Percentiles rank a stretch among this genome's conserved stretches.
Evolutionary conservation across 1,140 invertebrate genomes (phyloP).

Genomic region (Belonocnema kinseyi): DNA sequence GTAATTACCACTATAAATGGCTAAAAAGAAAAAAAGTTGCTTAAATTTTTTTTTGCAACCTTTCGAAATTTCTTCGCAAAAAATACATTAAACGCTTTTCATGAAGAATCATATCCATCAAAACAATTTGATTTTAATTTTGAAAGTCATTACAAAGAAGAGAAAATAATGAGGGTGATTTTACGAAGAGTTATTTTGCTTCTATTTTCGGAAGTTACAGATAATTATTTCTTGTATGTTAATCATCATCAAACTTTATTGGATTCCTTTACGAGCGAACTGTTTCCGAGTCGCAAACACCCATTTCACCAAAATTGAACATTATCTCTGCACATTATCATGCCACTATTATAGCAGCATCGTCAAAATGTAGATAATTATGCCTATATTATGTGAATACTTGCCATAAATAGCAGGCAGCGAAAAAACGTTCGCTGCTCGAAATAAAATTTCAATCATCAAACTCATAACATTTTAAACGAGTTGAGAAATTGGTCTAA

Average conservation of each 20-base stretch:
- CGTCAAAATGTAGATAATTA: constrained; percentile 24
- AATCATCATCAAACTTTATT: constrained; percentile 19
- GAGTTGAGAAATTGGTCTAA: too few species aligned
- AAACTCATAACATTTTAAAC: background rate
- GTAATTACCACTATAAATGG: too few species aligned
- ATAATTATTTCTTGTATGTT: constrained; percentile 7
- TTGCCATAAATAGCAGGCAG: background rate
- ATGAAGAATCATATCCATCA: too few species aligned
- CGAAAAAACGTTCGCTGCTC: background rate
- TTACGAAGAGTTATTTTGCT: background rate
- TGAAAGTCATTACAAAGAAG: background rate
- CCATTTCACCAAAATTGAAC: constrained; percentile 16
- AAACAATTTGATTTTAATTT: background rate
- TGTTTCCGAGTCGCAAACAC: constrained; percentile 8
- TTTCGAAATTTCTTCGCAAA: too few species aligned
- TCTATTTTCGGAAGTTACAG: background rate
- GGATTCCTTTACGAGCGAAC: constrained; percentile 26
- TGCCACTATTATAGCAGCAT: constrained; percentile 10
- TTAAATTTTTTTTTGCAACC: too few species aligned
- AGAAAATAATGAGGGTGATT: background rate
- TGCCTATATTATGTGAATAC: background rate
- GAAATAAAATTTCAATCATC: background rate
- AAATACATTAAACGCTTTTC: background rate
- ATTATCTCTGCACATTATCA: constrained; percentile 16
- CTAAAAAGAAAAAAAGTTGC: too few species aligned